Evolutionary conservation across 1,140 invertebrate species (phyloP).

Genomic region (Caenorhabditis elegans): DNA sequence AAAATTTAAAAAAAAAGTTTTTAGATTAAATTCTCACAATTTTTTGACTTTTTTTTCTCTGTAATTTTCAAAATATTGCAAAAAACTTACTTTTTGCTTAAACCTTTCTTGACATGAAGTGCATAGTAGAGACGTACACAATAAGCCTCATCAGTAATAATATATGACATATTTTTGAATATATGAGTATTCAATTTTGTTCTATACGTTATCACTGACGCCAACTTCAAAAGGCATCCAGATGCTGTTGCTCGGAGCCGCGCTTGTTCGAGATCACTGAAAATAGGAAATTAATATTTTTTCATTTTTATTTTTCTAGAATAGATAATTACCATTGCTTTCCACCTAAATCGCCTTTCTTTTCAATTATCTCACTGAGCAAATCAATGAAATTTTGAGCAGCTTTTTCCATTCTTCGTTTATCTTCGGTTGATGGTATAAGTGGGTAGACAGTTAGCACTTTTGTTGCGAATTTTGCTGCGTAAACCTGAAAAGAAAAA

Average conservation of each 20-base stretch:
- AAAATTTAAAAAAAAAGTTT: too few relatives aligned
- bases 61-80: too few relatives aligned
- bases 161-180: not conserved
- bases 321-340: not conserved
- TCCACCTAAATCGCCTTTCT: not conserved
- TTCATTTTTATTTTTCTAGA: not conserved
- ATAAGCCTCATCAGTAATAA: conserved; percentile 18
- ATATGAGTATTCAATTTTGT: not conserved
- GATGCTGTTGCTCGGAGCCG: not conserved
- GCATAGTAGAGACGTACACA: not conserved
- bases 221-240: not conserved
- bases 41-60: too few relatives aligned
- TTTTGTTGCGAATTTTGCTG: not conserved
- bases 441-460: not conserved
- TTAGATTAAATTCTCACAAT: too few relatives aligned
- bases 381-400: not conserved
- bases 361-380: not conserved
- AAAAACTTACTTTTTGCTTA: not conserved
- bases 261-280: not conserved
- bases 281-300: not conserved
- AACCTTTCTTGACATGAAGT: not conserved
- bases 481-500: not conserved
- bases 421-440: not conserved
- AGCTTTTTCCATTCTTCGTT: not conserved
- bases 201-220: not conserved